phyloP scores from a whole-genome alignment of 2,888 invertebrate species.

The Sericinus montela region DNA sequence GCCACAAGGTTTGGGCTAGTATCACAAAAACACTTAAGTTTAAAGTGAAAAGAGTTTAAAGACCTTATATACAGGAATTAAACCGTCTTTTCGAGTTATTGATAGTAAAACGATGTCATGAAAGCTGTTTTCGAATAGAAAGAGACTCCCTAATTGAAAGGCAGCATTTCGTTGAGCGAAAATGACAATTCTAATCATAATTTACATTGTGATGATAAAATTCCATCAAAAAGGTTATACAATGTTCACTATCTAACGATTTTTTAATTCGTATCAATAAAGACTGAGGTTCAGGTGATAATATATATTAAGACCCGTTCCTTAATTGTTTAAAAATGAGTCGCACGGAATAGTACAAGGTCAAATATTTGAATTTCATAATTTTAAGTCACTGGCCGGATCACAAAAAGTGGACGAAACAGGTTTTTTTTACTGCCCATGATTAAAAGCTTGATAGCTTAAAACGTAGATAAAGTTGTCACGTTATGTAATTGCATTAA shows the following conservation, averaged over 20 bases:
- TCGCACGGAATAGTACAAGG: constrained; percentile 17
- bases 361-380: constrained; percentile 21
- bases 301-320: not conserved
- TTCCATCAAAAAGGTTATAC: too few species aligned
- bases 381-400: constrained; percentile 22
- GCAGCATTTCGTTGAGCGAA: too few species aligned
- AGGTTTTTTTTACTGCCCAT: constrained; percentile 39
- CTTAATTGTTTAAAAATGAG: not conserved
- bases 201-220: too few species aligned
- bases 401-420: constrained; percentile 37
- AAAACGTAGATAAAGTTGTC: not conserved
- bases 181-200: too few species aligned
- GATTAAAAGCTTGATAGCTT: constrained; percentile 22
- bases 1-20: constrained; percentile 4
- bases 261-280: not conserved
- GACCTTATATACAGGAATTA: not conserved
- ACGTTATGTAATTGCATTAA: too few species aligned
- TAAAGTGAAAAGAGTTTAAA: not conserved
- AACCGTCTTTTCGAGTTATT: too few species aligned
- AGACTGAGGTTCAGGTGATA: not conserved
- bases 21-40: not conserved
- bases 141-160: too few species aligned
- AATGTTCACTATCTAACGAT: not conserved
- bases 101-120: not conserved
- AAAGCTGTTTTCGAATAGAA: not conserved